These are phyloP conservation scores for Delichon dasypus DNA, from an alignment of 2,797 vertebrate species.

Conservation along the genomic window DNA sequence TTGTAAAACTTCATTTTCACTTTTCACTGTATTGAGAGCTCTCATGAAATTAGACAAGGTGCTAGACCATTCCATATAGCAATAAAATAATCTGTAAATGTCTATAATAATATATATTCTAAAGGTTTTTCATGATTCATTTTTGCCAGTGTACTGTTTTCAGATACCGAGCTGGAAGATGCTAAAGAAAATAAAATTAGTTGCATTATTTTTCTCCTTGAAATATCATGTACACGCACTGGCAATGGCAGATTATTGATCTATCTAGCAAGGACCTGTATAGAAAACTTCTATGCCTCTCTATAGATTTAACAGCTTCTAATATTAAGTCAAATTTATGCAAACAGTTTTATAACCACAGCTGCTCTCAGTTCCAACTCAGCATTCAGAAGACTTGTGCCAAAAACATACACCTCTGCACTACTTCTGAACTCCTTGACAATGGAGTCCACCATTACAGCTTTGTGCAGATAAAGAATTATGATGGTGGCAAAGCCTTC, in stretches of 20 bases:
- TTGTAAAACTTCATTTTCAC: background rate
- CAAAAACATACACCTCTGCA: background rate
- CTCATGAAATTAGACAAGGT: background rate
- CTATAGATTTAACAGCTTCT: background rate
- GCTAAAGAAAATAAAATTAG: background rate
- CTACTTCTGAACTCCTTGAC: background rate
- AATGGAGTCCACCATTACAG: background rate
- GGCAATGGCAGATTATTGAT: background rate
- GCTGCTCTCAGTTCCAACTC: background rate
- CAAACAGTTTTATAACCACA: background rate
- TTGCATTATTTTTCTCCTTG: background rate
- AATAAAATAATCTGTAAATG: slow-evolving; percentile 2
- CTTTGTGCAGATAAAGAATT: background rate
- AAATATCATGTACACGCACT: background rate
- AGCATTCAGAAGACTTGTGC: background rate
- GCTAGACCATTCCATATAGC: background rate
- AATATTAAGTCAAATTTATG: background rate
- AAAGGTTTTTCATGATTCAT: background rate
- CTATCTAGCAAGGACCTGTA: background rate
- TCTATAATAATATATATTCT: background rate
- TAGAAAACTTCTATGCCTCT: background rate
- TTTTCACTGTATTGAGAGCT: background rate
- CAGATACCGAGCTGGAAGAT: background rate
- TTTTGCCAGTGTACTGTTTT: background rate
- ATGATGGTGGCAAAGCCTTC: background rate